phyloP scores from a whole-genome alignment of 2,113 vertebrate species.

The Progne subis region DNA sequence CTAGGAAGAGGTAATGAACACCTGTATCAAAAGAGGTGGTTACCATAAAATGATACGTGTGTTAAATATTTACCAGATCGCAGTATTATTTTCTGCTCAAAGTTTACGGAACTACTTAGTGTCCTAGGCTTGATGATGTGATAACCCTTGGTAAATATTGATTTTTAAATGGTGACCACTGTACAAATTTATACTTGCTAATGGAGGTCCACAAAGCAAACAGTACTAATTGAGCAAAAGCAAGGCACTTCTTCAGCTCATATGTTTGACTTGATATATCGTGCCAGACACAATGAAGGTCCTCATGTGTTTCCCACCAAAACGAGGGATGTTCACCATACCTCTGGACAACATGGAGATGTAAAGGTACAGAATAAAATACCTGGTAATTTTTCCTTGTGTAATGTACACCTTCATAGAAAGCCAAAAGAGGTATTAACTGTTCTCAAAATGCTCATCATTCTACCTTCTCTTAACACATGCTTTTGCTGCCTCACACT shows the following conservation, averaged over 20 bases:
- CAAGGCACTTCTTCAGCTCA: neutral
- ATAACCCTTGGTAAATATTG: conserved; percentile 66
- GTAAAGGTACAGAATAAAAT: neutral
- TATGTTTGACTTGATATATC: conserved; percentile 9
- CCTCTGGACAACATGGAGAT: neutral
- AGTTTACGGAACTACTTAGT: conserved; percentile 64
- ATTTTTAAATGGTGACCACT: conserved; percentile 62
- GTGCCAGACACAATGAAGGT: neutral
- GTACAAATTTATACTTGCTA: conserved; percentile 66
- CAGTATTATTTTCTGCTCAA: conserved; percentile 51
- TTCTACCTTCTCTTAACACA: neutral
- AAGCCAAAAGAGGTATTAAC: neutral
- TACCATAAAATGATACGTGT: conserved; percentile 33
- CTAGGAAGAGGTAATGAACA: conserved; percentile 4
- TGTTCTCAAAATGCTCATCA: neutral
- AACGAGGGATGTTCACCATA: neutral
- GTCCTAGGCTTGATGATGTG: conserved; percentile 45
- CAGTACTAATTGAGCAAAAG: conserved; percentile 47
- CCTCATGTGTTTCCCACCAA: neutral
- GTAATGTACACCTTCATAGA: neutral
- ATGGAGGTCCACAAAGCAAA: conserved; percentile 54
- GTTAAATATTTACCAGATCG: conserved; percentile 49
- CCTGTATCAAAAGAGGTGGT: conserved; percentile 23
- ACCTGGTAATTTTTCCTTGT: neutral
- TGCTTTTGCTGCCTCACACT: neutral